These are phyloP conservation scores for Delphinus delphis DNA, from an alignment of 2,113 vertebrate species.

Conservation along the genomic window DNA sequence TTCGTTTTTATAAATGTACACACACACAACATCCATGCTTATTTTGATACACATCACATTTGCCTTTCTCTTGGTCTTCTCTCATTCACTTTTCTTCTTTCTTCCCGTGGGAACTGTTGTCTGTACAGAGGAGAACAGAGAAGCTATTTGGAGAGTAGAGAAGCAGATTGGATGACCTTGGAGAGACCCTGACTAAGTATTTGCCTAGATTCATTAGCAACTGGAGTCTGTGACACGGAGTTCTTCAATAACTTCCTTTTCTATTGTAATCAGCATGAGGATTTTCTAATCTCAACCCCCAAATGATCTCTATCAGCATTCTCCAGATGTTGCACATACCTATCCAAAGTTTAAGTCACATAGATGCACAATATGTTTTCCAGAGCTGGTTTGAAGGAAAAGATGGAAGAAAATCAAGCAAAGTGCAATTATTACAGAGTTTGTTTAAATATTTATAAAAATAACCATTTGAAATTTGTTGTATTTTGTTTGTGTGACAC, in stretches of 20 bases:
- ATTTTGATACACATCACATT: not conserved
- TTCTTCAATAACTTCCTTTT: not conserved
- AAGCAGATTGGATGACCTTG: not conserved
- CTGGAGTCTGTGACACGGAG: not conserved
- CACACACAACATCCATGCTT: not conserved
- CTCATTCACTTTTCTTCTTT: not conserved
- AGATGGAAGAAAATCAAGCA: not conserved
- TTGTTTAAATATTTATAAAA: not conserved
- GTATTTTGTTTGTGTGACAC: not conserved
- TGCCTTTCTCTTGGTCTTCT: not conserved
- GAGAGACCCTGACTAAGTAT: not conserved
- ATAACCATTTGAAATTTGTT: not conserved
- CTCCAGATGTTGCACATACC: not conserved
- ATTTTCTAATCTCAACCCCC: not conserved
- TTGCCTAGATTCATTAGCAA: not conserved
- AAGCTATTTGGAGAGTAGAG: not conserved
- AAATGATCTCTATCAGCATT: not conserved
- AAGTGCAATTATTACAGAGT: not conserved
- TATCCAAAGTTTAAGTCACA: not conserved
- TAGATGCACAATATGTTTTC: not conserved
- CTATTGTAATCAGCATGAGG: not conserved
- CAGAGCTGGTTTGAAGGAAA: not conserved
- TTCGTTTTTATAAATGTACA: constrained; percentile 9
- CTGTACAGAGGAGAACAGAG: not conserved
- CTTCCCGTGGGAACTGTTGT: not conserved